Evolutionary conservation across 2,888 invertebrate species (phyloP).

Genomic region (Meteorus cinctellus): DNA sequence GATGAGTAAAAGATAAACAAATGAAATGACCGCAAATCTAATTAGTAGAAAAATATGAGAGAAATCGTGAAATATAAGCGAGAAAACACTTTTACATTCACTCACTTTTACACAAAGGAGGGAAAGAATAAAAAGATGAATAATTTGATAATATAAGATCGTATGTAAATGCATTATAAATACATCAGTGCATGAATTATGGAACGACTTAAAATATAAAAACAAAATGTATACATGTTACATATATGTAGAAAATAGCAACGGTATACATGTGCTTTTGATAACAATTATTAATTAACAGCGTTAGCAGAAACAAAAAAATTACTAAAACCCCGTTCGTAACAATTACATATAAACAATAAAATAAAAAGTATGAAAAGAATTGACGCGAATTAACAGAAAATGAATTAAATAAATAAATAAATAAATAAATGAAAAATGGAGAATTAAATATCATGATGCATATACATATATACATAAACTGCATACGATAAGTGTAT

Average conservation of each 20-base stretch:
- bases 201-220: conserved; percentile 62
- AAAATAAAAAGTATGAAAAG: conserved; percentile 8
- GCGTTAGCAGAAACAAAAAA: conserved; percentile 53
- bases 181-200: conserved; percentile 55
- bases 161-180: conserved; percentile 53
- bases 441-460: conserved; percentile 38
- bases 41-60: conserved; percentile 29
- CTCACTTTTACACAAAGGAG: conserved; percentile 6
- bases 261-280: conserved; percentile 71
- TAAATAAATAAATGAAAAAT: conserved; percentile 18
- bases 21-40: conserved; percentile 20
- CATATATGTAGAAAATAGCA: conserved; percentile 65
- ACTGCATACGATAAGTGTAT: conserved; percentile 30
- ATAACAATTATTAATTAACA: conserved; percentile 69
- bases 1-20: conserved; percentile 14
- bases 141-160: conserved; percentile 40
- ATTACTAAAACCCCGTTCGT: conserved; percentile 6
- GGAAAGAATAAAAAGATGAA: conserved; percentile 2
- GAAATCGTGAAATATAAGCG: conserved; percentile 10
- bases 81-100: conserved; percentile 39
- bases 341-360: conserved; percentile 12
- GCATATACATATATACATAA: conserved; percentile 34
- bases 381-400: not conserved
- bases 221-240: conserved; percentile 63
- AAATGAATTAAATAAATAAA: conserved; percentile 16